Evolutionary conservation across 2,113 vertebrate species (phyloP).

Genomic region (Arizona elegans): DNA sequence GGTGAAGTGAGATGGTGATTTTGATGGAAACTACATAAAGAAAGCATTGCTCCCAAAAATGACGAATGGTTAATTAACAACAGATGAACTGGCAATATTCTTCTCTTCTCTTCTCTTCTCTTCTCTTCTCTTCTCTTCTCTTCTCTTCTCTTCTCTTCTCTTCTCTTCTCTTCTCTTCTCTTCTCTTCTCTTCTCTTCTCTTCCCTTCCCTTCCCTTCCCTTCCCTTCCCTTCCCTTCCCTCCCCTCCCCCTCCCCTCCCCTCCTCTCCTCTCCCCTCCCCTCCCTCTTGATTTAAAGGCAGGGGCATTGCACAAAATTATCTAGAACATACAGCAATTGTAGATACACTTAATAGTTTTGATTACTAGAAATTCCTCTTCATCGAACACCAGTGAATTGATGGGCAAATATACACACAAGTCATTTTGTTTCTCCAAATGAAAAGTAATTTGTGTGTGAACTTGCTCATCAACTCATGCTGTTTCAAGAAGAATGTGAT

Average conservation of each 20-base stretch:
- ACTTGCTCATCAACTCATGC: background rate
- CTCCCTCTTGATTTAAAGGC: background rate
- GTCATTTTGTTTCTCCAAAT: background rate
- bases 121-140: background rate
- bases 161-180: too few relatives aligned
- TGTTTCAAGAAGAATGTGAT: background rate
- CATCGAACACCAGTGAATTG: background rate
- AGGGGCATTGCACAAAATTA: background rate
- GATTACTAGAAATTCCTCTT: background rate
- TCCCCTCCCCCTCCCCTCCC: background rate
- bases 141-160: background rate
- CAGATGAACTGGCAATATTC: conserved; percentile 9
- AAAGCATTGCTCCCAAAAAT: conserved; percentile 18
- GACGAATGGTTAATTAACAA: conserved; percentile 44
- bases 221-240: background rate
- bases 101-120: background rate
- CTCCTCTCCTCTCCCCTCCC: too few relatives aligned
- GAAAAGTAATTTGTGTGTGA: background rate
- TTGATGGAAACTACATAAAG: conserved; percentile 20
- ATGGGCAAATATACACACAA: background rate
- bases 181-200: too few relatives aligned
- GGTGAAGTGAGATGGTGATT: conserved; percentile 26
- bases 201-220: too few relatives aligned
- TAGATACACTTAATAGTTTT: background rate
- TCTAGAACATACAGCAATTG: background rate